Percentiles rank a stretch among this genome's conserved stretches.
phyloP scores from a whole-genome alignment of 2,797 vertebrate genomes.

The Falco peregrinus region DNA sequence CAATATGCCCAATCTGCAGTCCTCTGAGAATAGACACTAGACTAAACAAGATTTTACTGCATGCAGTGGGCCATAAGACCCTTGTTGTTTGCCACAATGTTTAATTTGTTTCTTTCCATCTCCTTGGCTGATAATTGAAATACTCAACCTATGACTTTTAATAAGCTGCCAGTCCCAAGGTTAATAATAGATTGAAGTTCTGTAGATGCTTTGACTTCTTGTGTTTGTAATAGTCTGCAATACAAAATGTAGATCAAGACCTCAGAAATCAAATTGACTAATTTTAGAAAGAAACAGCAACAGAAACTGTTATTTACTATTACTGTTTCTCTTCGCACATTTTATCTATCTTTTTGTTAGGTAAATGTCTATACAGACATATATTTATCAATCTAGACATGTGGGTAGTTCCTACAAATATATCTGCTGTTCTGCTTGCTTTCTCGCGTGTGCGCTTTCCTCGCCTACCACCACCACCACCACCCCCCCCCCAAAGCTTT shows the following conservation, averaged over 20 bases:
- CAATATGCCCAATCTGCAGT: background rate
- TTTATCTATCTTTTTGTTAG: conserved; percentile 42
- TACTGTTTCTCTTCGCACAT: background rate
- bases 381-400: conserved; percentile 33
- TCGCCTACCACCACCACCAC: too few relatives aligned
- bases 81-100: background rate
- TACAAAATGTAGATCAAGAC: conserved; percentile 48
- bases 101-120: conserved; percentile 39
- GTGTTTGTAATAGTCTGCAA: conserved; percentile 9
- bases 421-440: background rate
- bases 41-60: background rate
- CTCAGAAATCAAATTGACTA: conserved; percentile 47
- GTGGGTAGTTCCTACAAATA: background rate
- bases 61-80: background rate
- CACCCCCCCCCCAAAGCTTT: background rate
- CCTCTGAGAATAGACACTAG: background rate
- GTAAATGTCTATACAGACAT: conserved; percentile 4
- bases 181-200: conserved; percentile 41
- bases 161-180: conserved; percentile 34
- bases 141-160: conserved; percentile 52
- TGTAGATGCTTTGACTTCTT: conserved; percentile 9
- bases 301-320: conserved; percentile 50
- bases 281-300: conserved; percentile 29
- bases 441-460: background rate
- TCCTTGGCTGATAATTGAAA: conserved; percentile 48